phyloP scores from a whole-genome alignment of 2,113 vertebrate species.

The Oenanthe oenanthe region DNA sequence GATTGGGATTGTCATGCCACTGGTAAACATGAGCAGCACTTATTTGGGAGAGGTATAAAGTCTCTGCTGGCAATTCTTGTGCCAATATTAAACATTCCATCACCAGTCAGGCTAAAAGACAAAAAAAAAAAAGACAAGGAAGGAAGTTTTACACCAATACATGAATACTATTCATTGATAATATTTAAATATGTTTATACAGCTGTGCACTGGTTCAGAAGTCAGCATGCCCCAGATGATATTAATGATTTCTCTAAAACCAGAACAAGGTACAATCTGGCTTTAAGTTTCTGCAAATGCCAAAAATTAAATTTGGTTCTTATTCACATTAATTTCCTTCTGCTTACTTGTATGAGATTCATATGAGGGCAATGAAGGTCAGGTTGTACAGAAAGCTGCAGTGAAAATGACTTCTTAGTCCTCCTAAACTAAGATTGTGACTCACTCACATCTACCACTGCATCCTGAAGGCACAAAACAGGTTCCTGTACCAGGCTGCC shows the following conservation, averaged over 20 bases:
- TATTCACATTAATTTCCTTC: background rate
- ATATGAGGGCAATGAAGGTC: background rate
- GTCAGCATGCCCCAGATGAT: background rate
- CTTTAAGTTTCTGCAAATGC: background rate
- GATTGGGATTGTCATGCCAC: slow-evolving; percentile 49
- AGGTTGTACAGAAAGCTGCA: background rate
- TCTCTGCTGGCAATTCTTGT: background rate
- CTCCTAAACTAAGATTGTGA: background rate
- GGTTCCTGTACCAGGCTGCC: background rate
- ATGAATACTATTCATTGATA: background rate
- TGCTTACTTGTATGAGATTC: background rate
- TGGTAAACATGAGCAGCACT: background rate
- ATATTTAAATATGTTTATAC: background rate
- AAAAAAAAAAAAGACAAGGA: slow-evolving; percentile 3
- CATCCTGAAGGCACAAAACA: background rate
- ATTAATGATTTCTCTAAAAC: background rate
- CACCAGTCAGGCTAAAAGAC: slow-evolving; percentile 68
- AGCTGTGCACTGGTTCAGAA: background rate
- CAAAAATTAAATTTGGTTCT: background rate
- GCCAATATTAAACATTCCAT: slow-evolving; percentile 61
- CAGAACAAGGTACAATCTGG: background rate
- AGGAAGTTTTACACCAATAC: background rate
- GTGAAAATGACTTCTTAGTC: background rate
- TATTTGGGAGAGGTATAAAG: background rate
- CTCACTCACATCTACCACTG: background rate